Evolutionary conservation across 2,888 invertebrate species (phyloP), one percentile per base, ranked within the genome.

Genomic region (Apomyelois bistriatella): DNA sequence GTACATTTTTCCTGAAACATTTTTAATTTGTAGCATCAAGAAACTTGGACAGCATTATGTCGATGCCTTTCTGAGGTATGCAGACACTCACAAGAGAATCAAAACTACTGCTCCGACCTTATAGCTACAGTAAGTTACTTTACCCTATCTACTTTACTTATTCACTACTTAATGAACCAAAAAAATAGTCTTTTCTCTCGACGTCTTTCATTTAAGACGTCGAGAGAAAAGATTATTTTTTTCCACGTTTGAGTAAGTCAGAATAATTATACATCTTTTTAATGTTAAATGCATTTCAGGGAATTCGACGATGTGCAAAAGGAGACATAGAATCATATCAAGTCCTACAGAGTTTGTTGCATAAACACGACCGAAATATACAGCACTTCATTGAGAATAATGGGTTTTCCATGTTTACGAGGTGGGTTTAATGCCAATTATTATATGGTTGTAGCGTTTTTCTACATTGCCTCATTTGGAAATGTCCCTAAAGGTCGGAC

Each of bases 41-140:
- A 85, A 36, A 78, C 79, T 4, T 86, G 83, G 88, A 73, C 66
- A 40, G 76, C 84, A 0, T 72, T 90, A 6, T 90, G 90, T 59
- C 74, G 70, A 8, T 78, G 86, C 57, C 66, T 89, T 2, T 72
- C 79, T 8, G 79, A 82, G 55, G 64, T 73, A 5, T 89, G 87
- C 55, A 62, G 66, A 1, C 70, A 67, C 16, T 69, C 65, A 6
- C 63, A 74, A 52, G 57, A 59, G 0, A 90, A 87, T 61, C 86
- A 90, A 64, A 76, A 66, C 22, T 77, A 74, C 53, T 84, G 86
- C 58, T 74, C 82, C 1, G 78, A 84, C 59, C 68, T 90, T n/a
- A 69, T 90, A 37, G 79, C 85, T 36, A 56, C 74, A 66, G 90
- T 88, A 70, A 68, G 72, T 61, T 13, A 49, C 56, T 53, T 70